Base-by-base conservation (phyloP, 64 coral and sea anemone species). In the Stylophora pistillata region DNA sequence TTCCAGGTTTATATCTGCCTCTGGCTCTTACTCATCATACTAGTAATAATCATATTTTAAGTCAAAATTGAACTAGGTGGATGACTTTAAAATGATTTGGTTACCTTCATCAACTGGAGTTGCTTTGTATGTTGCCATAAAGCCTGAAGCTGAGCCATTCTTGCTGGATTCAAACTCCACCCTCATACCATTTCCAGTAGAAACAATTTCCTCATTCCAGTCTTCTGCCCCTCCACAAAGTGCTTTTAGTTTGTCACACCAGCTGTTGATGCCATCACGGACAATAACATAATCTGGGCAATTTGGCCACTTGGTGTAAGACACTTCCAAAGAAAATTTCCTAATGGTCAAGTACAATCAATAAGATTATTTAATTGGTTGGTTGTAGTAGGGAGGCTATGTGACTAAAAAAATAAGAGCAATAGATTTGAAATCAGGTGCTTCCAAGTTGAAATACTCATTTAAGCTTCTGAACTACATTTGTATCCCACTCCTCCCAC, bases 261-360 rank as follows among this genome's bases (percentile, higher is more conserved):
- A 96, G 29, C 91, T 96, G 58, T 73, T 92, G 25, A 87, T 76
- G 31, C 94, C 94, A 37, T 96, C 94, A 30, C 52, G 78, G 5
- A 96, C 77, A 62, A 90, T 53, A n/a, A 96, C 79, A 26, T 82
- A 90, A 68, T 96, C 94, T 53, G 55, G 37, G 25, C 94, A 96
- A 2, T 91, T 60, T 56, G 75, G 75, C 17, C 28, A 69, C 21
- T 58, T 23, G 6, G 28, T 91, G 14, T 82, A 53, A 2, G 37
- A 64, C 15, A 9, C 18, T 29, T 88, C 91, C 77, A 93, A 32
- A 83, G 69, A 55, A 83, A 93, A 93, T 7, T 30, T 9, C 15
- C 91, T 93, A 87, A 3, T 25, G 21, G 6, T 74, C 26, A 72
- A 56, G 7, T 27, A 25, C 28, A 31, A 23, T 53, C 31, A 53